These are phyloP conservation scores for Dendropsophus ebraccatus DNA, from an alignment of 2,113 vertebrate species.

Conservation along the genomic window DNA sequence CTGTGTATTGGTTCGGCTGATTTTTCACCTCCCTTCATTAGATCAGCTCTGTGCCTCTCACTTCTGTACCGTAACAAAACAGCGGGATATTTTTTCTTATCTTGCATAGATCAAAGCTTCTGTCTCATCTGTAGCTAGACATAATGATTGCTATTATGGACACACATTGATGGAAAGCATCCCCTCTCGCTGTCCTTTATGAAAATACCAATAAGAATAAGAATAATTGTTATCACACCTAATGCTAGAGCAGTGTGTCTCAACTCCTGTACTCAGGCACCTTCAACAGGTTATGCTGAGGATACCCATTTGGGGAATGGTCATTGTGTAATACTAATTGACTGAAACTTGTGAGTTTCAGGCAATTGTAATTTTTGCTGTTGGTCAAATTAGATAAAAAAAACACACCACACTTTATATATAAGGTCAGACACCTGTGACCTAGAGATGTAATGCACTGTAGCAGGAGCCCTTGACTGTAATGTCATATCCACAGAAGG, in stretches of 20 bases:
- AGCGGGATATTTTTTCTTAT: conserved; percentile 39
- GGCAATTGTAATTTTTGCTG: no score
- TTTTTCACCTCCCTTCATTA: conserved; percentile 32
- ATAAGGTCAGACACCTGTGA: no score
- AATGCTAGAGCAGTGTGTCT: background rate
- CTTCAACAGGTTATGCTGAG: background rate
- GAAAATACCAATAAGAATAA: background rate
- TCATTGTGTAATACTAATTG: background rate
- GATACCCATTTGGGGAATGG: background rate
- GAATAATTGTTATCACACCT: background rate
- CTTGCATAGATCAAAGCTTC: conserved; percentile 51
- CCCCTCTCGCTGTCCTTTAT: conserved; percentile 24
- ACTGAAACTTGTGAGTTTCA: no score
- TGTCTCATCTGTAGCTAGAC: conserved; percentile 36
- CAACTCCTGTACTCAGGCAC: background rate
- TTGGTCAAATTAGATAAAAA: no score
- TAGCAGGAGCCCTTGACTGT: no score
- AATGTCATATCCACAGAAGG: no score
- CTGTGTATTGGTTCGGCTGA: background rate
- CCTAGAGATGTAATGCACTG: no score
- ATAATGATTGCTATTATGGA: conserved; percentile 48
- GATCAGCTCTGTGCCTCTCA: conserved; percentile 23
- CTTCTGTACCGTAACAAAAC: conserved; percentile 38
- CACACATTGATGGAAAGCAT: conserved; percentile 43
- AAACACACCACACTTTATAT: no score